Base-by-base conservation (phyloP, 1,140 invertebrate genomes). In the Colletes latitarsis region DNA sequence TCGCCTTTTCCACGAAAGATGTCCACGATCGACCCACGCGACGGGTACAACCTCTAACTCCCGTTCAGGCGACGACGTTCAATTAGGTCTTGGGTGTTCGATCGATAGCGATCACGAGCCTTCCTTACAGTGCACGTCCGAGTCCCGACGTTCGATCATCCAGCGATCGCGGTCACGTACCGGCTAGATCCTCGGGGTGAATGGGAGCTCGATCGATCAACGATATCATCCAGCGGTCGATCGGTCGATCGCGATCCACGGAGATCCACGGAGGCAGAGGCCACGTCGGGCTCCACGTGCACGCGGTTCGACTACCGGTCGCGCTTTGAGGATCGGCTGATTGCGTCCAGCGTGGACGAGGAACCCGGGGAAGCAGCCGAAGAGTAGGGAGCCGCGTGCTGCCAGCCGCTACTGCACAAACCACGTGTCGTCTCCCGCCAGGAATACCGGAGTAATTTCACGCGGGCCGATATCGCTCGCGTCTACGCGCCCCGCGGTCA, bases 391-490 rank as follows among this genome's bases (percentile, higher is more conserved):
- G 82, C 55, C 71, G 75, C 82, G 84, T 86, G 84, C 82, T 86
- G 84, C 82, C 77, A 49, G 67, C 63, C 80, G 73, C 62, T 58
- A 73, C 74, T 69, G 70, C 72, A 75, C 60, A 72, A 87, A 87
- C 86, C 86, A 88, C 86, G 86, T 88, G 86, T 80, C 82, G 74
- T 87, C 86, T 87, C 86, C 86, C 85, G 86, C 86, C 86, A 87
- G 85, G 81, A 83, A 81, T 39, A 63, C 70, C 74, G 69, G 75
- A 75, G 66, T 53, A 49, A 75, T 73, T 84, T 75, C 74, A 67
- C 74, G 80, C 49, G 60, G n/a, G 10, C 39, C 60, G 30, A 41
- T 46, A 39, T 30, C 58, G 19, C 6, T 21, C 57, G 55, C 52
- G 52, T 53, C 52, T 53, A 4, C 3, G 52, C 52, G 52, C 55